phyloP scores from a whole-genome alignment of 2,888 invertebrate species.

The Nephrotoma flavescens region DNA sequence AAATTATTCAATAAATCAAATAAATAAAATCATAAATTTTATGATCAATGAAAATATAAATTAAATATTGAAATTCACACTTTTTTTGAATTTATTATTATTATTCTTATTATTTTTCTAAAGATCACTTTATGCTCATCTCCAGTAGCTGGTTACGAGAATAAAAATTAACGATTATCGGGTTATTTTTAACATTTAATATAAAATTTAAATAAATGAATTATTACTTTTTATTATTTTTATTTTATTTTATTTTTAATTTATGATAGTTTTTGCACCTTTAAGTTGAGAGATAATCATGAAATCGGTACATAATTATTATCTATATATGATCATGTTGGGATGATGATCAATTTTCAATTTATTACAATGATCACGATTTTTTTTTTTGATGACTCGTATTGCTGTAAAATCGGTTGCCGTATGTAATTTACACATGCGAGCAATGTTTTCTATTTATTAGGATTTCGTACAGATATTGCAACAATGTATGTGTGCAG shows the following conservation, averaged over 20 bases:
- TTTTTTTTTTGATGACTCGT: background rate
- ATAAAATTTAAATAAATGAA: background rate
- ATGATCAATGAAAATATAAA: background rate
- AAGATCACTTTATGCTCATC: background rate
- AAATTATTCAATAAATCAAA: background rate
- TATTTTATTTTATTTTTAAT: background rate
- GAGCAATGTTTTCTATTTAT: too few species aligned
- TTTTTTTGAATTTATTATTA: background rate
- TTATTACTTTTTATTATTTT: background rate
- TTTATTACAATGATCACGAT: background rate
- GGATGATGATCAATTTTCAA: background rate
- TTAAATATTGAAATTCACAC: background rate
- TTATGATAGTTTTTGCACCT: background rate
- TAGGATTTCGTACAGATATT: too few species aligned
- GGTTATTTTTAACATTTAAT: background rate
- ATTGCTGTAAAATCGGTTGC: too few species aligned
- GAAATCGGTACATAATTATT: background rate
- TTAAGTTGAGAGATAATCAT: background rate
- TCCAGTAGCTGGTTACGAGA: background rate
- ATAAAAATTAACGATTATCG: background rate
- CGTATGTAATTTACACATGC: too few species aligned
- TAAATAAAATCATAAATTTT: background rate
- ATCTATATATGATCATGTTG: background rate
- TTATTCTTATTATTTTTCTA: background rate
- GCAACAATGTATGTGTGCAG: too few species aligned